Conservation (phyloP, 2,888 invertebrate species). For the Gortyna flavago region DNA sequence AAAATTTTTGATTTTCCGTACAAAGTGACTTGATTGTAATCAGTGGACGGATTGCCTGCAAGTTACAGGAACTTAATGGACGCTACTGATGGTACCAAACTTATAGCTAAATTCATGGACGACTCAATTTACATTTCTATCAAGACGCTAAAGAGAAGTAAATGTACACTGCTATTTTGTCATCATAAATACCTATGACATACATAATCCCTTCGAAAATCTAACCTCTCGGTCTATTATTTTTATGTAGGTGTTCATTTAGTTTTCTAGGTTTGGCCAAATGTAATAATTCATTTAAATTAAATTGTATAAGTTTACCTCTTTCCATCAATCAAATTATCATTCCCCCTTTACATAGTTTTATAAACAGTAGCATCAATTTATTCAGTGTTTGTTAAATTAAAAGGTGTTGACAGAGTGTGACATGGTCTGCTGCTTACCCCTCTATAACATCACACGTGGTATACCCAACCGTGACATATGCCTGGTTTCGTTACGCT, state of each 20-base stretch:
- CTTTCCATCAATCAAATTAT: background rate
- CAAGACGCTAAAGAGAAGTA: background rate
- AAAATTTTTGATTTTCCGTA: no score
- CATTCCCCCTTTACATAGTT: background rate
- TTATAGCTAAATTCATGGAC: background rate
- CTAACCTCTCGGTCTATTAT: background rate
- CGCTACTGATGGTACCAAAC: background rate
- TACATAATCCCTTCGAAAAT: background rate
- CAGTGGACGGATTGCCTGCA: no score
- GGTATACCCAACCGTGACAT: conserved; percentile 71
- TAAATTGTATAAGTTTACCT: no score
- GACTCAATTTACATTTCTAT: background rate
- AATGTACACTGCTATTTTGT: background rate
- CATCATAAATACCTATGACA: background rate
- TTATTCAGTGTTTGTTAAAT: conserved; percentile 4
- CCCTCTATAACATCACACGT: conserved; percentile 69
- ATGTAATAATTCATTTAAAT: background rate
- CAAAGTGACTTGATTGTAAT: background rate
- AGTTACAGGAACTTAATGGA: no score
- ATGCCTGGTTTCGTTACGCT: conserved; percentile 53
- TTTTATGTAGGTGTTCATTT: background rate
- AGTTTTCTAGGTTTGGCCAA: background rate
- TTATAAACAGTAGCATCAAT: conserved; percentile 26
- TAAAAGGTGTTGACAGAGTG: conserved; percentile 46
- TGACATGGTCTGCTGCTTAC: conserved; percentile 65